Conservation (phyloP, 2,888 invertebrate species). For the Amaurobius ferox region DNA sequence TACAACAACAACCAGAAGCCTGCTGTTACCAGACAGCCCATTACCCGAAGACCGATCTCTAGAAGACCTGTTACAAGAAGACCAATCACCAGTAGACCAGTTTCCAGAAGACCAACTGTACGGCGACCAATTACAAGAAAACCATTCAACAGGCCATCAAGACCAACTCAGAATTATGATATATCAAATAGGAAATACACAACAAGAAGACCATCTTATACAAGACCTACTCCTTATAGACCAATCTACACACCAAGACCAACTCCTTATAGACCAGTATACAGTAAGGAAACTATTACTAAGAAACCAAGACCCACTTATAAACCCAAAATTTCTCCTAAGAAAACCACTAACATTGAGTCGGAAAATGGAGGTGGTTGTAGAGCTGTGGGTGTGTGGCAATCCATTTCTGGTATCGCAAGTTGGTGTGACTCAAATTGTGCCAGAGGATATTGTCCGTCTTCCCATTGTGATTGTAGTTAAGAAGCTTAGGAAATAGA, state of each 20-base stretch:
- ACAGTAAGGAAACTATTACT: constrained; percentile 19
- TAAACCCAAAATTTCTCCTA: constrained; percentile 36
- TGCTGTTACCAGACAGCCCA: background rate
- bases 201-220: constrained; percentile 15
- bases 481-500: constrained; percentile 34
- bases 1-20: background rate
- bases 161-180: constrained; percentile 21
- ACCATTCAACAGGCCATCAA: constrained; percentile 24
- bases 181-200: constrained; percentile 10
- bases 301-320: constrained; percentile 58
- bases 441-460: constrained; percentile 69
- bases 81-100: background rate
- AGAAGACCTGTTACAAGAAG: background rate
- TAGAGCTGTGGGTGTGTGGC: constrained; percentile 66
- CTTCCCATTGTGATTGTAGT: constrained; percentile 70
- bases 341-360: constrained; percentile 48
- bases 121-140: constrained; percentile 16
- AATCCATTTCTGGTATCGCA: constrained; percentile 65
- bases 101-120: background rate
- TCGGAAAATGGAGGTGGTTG: constrained; percentile 32
- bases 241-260: constrained; percentile 51
- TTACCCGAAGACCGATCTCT: background rate
- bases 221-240: constrained; percentile 42
- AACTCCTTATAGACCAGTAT: constrained; percentile 34
- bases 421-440: constrained; percentile 72